Evolutionary conservation across 2,888 invertebrate species (phyloP).

Genomic region (Slavum lentiscoides): DNA sequence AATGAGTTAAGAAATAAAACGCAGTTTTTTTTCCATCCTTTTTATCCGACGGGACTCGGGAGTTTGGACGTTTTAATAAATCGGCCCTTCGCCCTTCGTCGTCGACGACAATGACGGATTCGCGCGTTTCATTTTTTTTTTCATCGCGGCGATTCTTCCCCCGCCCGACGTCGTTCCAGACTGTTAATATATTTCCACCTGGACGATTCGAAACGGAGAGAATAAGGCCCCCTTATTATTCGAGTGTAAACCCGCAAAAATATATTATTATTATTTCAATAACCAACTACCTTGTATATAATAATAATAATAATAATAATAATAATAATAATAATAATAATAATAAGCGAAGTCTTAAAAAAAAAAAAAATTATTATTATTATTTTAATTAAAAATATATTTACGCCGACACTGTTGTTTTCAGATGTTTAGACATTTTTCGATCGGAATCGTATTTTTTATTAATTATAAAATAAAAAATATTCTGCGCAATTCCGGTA

Average conservation of each 20-base stretch:
- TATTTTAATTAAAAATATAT: too few relatives aligned
- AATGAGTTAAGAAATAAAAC: conserved; percentile 38
- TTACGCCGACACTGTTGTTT: too few relatives aligned
- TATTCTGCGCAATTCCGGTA: too few relatives aligned
- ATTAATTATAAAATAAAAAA: too few relatives aligned
- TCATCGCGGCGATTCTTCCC: not conserved
- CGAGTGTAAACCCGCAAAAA: not conserved
- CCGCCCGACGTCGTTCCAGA: too few relatives aligned
- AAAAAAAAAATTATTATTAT: too few relatives aligned
- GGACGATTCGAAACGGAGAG: conserved; percentile 10
- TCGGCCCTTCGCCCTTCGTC: conserved; percentile 11
- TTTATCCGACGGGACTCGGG: conserved; percentile 18
- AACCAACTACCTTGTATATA: not conserved
- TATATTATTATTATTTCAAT: conserved; percentile 4
- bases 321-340: too few relatives aligned
- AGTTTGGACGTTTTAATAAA: conserved; percentile 50
- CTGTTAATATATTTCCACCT: conserved; percentile 40
- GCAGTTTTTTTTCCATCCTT: conserved; percentile 1
- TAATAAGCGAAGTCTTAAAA: too few relatives aligned
- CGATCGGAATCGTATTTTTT: too few relatives aligned
- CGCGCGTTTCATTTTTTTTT: conserved; percentile 17
- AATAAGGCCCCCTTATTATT: not conserved
- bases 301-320: too few relatives aligned
- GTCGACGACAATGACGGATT: conserved; percentile 45
- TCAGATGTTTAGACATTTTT: too few relatives aligned